Evolutionary conservation across 2,888 invertebrate species (phyloP), one percentile per base, ranked within the genome.

Genomic region (Nemotelus nigrinus): DNA sequence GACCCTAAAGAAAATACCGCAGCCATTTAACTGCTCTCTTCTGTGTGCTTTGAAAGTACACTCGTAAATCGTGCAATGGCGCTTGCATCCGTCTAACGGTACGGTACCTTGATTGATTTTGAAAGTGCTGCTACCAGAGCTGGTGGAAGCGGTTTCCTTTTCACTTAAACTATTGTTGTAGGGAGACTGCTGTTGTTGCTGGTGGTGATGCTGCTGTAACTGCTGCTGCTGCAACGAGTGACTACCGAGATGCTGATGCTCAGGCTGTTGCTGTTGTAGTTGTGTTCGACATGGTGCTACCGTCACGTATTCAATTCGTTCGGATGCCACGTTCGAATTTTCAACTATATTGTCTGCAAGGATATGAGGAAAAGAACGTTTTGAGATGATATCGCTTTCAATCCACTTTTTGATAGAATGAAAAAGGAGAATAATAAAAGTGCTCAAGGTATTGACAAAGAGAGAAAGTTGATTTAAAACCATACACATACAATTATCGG

Each of bases 251-350:
- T 2, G 55, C 44, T 67, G 67, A 8, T 63, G 68, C 25, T 25
- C 25, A 25, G 25, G 25, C 25, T 70, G 48, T 39, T 78, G 77
- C 8, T 67, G 75, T 10, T 60, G 72, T 2, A 50, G 74, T 39
- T 76, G 76, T 44, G 55, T 58, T 71, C 70, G 78, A 65, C 72
- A 77, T 75, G 80, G 78, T 48, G 75, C 77, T 50, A 78, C 78
- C 70, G 79, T 81, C 78, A 81, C 80, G 79, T 80, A 81, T 77
- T 80, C 81, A 76, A 79, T 77, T 53, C 76, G 53, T 48, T 79
- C 80, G 57, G 74, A 45, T 68, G 50, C 57, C 58, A n/a, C 64
- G 48, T 44, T 76, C 41, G 60, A 60, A 50, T n/a, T 74, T 63
- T 74, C 74, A 39, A 74, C 72, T 58, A 72, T 8, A 65, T 57